These are phyloP conservation scores for Halcyon senegalensis DNA, from an alignment of 2,113 vertebrate species.

Conservation along the genomic window DNA sequence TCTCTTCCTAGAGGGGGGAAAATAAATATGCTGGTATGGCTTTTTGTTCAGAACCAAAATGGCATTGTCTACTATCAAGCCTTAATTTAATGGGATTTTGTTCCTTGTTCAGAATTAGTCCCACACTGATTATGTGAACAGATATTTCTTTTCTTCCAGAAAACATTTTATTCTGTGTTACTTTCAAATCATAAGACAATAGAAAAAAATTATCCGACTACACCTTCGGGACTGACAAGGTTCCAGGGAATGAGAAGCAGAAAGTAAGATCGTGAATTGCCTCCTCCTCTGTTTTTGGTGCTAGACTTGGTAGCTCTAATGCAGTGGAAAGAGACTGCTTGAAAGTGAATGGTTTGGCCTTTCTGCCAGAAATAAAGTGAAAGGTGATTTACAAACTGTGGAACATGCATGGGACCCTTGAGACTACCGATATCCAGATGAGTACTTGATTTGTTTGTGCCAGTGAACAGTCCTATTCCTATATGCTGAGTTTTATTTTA, in stretches of 20 bases:
- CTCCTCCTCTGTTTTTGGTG: not conserved
- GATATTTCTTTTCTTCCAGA: not conserved
- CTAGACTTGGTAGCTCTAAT: not conserved
- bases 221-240: not conserved
- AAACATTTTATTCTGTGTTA: not conserved
- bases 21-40: not conserved
- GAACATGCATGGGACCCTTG: not conserved
- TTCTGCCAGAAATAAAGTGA: not conserved
- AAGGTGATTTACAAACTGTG: not conserved
- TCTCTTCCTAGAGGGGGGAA: not conserved
- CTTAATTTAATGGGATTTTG: not conserved
- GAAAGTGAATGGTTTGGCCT: not conserved
- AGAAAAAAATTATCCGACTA: not conserved
- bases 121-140: not conserved
- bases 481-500: not conserved
- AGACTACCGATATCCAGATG: not conserved
- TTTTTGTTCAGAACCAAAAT: not conserved
- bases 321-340: not conserved
- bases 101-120: not conserved
- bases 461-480: not conserved
- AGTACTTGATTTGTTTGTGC: conserved; percentile 4
- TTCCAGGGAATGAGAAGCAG: not conserved
- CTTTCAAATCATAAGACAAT: not conserved
- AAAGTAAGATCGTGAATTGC: not conserved
- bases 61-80: not conserved